These are phyloP conservation scores for Hystrix brachyura DNA, from an alignment of 2,113 vertebrate genomes.

Conservation along the genomic window DNA sequence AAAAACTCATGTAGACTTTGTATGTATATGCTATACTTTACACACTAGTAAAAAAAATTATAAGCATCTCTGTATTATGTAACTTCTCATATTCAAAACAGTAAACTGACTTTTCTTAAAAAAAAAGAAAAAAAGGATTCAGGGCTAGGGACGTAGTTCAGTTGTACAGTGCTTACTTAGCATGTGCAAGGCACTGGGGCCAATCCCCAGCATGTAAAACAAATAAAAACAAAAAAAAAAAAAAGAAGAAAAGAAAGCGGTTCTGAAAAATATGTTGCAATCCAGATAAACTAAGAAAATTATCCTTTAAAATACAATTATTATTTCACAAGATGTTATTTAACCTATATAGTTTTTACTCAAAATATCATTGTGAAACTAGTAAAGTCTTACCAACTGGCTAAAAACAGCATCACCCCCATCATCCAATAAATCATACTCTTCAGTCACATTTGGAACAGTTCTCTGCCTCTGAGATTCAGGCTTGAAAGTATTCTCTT, in stretches of 20 bases:
- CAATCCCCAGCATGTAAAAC: not conserved
- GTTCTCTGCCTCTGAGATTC: conserved; percentile 85
- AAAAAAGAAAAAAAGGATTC: conserved; percentile 38
- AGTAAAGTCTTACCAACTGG: conserved; percentile 88
- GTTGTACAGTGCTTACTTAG: not conserved
- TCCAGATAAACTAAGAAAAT: conserved; percentile 47
- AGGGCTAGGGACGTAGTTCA: not conserved
- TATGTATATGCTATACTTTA: conserved; percentile 33
- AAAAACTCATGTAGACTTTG: not conserved
- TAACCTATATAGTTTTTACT: conserved; percentile 41
- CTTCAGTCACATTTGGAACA: conserved; percentile 83
- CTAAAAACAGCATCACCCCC: conserved; percentile 87
- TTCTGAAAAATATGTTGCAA: conserved; percentile 39
- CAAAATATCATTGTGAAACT: conserved; percentile 19
- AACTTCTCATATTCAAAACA: conserved; percentile 16
- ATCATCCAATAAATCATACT: conserved; percentile 87
- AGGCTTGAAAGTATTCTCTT: conserved; percentile 81
- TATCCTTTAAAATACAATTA: not conserved
- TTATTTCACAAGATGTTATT: not conserved
- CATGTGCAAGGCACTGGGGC: not conserved
- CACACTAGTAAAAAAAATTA: not conserved
- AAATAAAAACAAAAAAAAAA: not conserved
- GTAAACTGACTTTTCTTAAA: conserved; percentile 32
- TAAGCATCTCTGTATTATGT: not conserved
- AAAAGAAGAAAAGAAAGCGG: not conserved